Base-by-base conservation (phyloP, 2,888 invertebrate genomes). In the Aphodius sticticus region DNA sequence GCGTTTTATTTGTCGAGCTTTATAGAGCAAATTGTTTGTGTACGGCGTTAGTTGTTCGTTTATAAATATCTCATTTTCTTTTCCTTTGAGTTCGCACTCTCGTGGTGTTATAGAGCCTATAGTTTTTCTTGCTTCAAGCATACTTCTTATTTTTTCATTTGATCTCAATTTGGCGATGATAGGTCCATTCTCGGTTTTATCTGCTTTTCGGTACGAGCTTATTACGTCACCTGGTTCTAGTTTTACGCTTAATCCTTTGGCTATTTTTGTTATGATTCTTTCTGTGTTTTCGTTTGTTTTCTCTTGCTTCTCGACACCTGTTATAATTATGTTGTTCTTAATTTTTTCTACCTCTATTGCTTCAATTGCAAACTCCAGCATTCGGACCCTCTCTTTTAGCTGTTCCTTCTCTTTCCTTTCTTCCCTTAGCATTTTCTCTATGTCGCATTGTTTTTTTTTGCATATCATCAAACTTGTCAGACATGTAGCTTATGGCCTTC, bases 1-100 rank as follows among this genome's bases (percentile, higher is more conserved):
- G 53, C 53, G 53, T 53, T 53, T 53, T 53, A 53, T 3, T 53
- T 53, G 53, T 53, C 53, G 53, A 53, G 53, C 53, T 53, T 53
- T 53, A 53, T 53, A 53, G 53, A 53, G 53, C 53, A 53, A 53
- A 53, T 53, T 53, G 53, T 53, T 53, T 53, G 53, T 53, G 53
- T 53, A 53, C 53, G 53, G 53, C 6, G 53, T 53, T 53, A 53
- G 53, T 53, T 53, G 53, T 53, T 53, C 53, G 6, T 53, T 53
- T 53, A 53, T 53, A 12, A 53, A 53, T 53, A 53, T 53, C 53
- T 53, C 53, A 53, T 53, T 53, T 53, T 53, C 53, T 53, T 53
- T 53, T 12, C 53, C 53, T 53, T 53, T 53, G 53, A 53, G 53
- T 53, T 53, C 53, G 53, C 53, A 53, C 53, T 53, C 53, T 53